Evolutionary conservation across 2,888 invertebrate genomes (phyloP).

Genomic region (Stenodera caucasica): DNA sequence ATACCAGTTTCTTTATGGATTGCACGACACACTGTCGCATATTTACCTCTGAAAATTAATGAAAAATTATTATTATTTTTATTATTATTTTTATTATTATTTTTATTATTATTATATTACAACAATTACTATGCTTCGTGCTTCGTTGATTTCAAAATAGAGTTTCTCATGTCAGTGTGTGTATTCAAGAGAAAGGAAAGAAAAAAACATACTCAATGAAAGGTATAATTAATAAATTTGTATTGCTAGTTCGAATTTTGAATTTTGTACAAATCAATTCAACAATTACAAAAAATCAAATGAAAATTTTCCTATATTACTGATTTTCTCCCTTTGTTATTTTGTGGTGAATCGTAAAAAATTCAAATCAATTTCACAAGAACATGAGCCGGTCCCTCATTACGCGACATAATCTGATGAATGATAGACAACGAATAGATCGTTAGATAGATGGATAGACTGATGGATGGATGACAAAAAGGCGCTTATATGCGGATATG

Average conservation of each 20-base stretch:
- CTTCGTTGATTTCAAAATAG: background rate
- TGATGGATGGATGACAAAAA: background rate
- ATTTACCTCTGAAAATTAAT: constrained; percentile 85
- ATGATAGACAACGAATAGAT: background rate
- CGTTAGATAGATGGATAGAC: constrained; percentile 3
- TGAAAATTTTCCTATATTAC: too few species aligned
- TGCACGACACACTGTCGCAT: constrained; percentile 91
- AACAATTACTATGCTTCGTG: background rate
- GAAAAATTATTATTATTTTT: constrained; percentile 7
- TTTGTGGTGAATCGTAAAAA: constrained; percentile 35
- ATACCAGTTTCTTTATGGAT: constrained; percentile 82
- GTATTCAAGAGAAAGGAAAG: background rate
- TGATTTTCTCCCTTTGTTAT: background rate
- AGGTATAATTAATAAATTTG: constrained; percentile 1
- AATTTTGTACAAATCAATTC: too few species aligned
- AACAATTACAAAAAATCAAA: too few species aligned
- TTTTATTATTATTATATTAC: background rate
- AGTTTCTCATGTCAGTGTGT: background rate
- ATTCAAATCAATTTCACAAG: constrained; percentile 32
- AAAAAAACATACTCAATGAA: background rate
- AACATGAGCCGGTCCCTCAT: constrained; percentile 35
- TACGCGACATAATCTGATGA: constrained; percentile 17
- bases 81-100: too few species aligned
- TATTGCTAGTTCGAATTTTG: too few species aligned
- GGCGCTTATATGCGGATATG: constrained; percentile 27